phyloP scores from a whole-genome alignment of 2,797 vertebrate species.

The Pyrocephalus nanus region DNA sequence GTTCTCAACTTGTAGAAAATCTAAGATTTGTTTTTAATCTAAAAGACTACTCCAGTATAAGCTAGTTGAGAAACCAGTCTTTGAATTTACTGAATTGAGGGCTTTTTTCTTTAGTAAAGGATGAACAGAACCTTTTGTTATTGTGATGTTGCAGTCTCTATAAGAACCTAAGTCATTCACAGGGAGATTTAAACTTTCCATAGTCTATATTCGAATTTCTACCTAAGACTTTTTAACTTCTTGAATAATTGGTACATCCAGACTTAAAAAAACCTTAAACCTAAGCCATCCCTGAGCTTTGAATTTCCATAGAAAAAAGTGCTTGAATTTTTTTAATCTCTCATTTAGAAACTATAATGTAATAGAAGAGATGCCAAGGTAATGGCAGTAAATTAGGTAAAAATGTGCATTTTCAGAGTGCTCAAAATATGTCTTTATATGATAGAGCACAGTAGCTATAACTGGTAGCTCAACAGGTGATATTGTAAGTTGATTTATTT shows the following conservation, averaged over 20 bases:
- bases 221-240: background rate
- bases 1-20: background rate
- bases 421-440: background rate
- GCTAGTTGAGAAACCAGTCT: background rate
- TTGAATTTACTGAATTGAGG: background rate
- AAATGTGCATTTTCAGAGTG: conserved; percentile 9
- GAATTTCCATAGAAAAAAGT: background rate
- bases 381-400: background rate
- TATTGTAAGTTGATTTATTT: background rate
- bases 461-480: background rate
- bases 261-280: background rate
- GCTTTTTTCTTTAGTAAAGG: background rate
- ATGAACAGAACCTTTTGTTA: background rate
- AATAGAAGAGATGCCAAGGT: background rate
- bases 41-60: background rate
- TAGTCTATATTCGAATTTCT: background rate
- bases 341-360: background rate
- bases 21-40: background rate
- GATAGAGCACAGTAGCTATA: background rate
- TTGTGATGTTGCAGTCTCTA: background rate
- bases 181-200: background rate
- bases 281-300: background rate
- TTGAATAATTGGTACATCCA: background rate
- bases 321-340: background rate
- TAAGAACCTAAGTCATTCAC: background rate